These are phyloP conservation scores for Cryptomyrus ogoouensis DNA, from an alignment of 2,113 vertebrate species.

Conservation along the genomic window DNA sequence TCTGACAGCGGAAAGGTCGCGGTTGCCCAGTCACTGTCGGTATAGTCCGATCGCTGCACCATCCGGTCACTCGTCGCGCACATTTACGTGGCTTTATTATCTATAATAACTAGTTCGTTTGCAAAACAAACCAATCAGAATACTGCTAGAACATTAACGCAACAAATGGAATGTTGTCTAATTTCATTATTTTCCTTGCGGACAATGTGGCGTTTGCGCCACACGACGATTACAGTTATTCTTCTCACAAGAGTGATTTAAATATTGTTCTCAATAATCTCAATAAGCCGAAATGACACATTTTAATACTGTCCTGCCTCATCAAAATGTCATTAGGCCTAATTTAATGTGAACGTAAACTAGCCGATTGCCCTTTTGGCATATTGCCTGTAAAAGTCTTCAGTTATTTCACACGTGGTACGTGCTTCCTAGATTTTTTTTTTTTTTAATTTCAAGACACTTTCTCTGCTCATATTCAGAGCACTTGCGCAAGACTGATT, in stretches of 20 bases:
- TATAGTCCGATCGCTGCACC: not conserved
- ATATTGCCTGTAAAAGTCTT: not conserved
- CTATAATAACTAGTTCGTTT: not conserved
- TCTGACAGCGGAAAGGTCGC: not conserved
- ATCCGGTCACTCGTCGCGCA: not conserved
- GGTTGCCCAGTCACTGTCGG: not conserved
- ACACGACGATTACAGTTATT: not conserved
- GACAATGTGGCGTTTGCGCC: not conserved
- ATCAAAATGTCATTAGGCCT: not conserved
- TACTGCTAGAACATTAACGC: not conserved
- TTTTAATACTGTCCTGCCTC: not conserved
- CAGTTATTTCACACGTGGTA: not conserved
- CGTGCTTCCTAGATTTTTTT: not conserved
- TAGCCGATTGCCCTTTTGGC: not conserved
- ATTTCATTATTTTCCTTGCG: not conserved
- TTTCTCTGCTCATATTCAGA: not conserved
- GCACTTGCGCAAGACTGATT: not conserved
- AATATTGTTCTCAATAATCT: not conserved
- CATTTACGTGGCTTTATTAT: not conserved
- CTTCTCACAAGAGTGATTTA: not conserved
- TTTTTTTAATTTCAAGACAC: not conserved
- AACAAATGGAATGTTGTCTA: not conserved
- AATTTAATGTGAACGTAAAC: not conserved
- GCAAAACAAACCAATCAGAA: not conserved
- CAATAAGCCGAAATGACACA: not conserved